These are phyloP conservation scores for Phoeniculus purpureus DNA, from an alignment of 2,797 vertebrate species.

Conservation along the genomic window DNA sequence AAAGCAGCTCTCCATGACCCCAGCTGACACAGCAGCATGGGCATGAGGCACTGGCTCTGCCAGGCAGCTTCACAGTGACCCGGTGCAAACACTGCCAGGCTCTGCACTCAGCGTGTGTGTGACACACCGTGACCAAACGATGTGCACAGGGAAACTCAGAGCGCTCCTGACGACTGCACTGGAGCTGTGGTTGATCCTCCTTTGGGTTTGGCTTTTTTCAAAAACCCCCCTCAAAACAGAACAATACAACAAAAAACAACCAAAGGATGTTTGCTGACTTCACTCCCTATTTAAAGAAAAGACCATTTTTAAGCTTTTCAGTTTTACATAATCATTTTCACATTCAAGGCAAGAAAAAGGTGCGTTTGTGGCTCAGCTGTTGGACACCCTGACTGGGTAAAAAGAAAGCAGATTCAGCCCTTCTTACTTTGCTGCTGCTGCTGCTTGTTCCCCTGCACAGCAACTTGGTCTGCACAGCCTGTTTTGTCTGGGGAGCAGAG, in stretches of 20 bases:
- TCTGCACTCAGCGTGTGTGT: background rate
- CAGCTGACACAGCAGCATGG: background rate
- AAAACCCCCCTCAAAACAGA: background rate
- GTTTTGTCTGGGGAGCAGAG: too few species aligned
- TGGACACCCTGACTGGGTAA: background rate
- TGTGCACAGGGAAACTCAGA: rapidly evolving
- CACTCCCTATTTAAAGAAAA: background rate
- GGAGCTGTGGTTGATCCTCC: background rate
- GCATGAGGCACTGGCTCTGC: background rate
- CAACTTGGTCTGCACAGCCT: too few species aligned
- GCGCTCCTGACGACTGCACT: background rate
- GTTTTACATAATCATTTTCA: background rate
- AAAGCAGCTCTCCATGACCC: background rate
- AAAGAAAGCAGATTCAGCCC: too few species aligned
- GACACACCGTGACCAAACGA: rapidly evolving
- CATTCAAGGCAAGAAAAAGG: background rate
- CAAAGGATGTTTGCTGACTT: background rate
- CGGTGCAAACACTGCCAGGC: rapidly evolving
- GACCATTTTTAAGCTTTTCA: background rate
- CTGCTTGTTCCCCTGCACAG: too few species aligned
- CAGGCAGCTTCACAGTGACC: background rate
- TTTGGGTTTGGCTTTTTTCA: background rate
- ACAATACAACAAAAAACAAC: background rate
- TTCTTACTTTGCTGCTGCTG: too few species aligned
- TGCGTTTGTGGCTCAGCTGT: background rate